A percentile compares a stretch with the other conserved stretches of the same genome.
phyloP scores from a whole-genome alignment of 2,888 invertebrate genomes.

The Papilio protenor region DNA sequence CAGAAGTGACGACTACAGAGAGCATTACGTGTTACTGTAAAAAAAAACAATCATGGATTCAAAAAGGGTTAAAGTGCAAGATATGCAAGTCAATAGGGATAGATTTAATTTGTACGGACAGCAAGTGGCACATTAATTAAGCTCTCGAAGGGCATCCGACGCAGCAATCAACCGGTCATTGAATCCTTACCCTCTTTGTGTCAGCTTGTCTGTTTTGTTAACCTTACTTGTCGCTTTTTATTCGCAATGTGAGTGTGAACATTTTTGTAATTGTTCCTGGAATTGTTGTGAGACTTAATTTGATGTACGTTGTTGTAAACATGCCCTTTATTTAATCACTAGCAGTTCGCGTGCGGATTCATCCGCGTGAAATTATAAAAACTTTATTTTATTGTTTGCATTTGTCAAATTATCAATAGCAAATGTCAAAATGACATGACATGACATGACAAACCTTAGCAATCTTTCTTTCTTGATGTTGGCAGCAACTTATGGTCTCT shows the following conservation, averaged over 20 bases:
- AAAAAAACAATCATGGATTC: too few relatives aligned
- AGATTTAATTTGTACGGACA: constrained; percentile 45
- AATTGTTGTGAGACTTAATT: constrained; percentile 39
- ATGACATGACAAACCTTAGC: too few relatives aligned
- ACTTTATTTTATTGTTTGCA: too few relatives aligned
- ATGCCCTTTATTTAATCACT: background rate
- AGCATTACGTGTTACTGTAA: background rate
- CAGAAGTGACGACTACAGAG: background rate
- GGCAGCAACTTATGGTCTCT: too few relatives aligned
- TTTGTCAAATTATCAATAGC: too few relatives aligned
- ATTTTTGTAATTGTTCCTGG: constrained; percentile 58
- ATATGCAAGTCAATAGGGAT: constrained; percentile 18
- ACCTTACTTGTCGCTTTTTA: constrained; percentile 46
- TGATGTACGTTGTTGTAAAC: constrained; percentile 1
- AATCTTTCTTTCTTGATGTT: too few relatives aligned
- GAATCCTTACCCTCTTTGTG: constrained; percentile 60
- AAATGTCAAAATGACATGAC: too few relatives aligned
- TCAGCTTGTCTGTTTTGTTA: constrained; percentile 47
- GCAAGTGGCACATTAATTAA: constrained; percentile 56
- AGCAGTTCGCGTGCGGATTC: too few relatives aligned
- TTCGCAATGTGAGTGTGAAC: constrained; percentile 57
- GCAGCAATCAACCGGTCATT: constrained; percentile 77
- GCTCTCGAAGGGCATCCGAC: constrained; percentile 72
- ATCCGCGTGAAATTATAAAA: too few relatives aligned
- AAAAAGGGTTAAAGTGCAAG: background rate